phyloP scores from a whole-genome alignment of 1,140 invertebrate genomes.

The Periplaneta americana region DNA sequence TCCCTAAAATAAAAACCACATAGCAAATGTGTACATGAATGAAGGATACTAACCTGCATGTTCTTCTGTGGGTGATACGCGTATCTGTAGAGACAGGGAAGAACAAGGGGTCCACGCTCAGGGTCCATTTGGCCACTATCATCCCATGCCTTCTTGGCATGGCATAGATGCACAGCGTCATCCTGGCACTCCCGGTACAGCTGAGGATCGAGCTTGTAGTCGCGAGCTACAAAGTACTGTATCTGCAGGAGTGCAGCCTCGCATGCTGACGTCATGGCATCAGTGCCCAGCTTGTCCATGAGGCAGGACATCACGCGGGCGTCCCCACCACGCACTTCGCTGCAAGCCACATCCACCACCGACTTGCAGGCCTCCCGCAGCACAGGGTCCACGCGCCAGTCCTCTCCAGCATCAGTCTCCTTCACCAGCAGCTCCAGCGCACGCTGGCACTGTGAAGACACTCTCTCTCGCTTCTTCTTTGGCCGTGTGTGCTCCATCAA shows the following conservation, averaged over 20 bases:
- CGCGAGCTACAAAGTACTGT: constrained; percentile 93
- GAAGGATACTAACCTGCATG: constrained; percentile 44
- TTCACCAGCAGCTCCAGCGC: constrained; percentile 72
- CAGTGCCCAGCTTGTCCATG: constrained; percentile 83
- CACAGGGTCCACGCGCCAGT: constrained; percentile 89
- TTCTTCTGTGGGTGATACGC: constrained; percentile 68
- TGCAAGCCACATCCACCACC: constrained; percentile 69
- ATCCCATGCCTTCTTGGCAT: constrained; percentile 75
- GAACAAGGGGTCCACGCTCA: constrained; percentile 68
- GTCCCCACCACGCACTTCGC: constrained; percentile 38
- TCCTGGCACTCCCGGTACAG: constrained; percentile 82
- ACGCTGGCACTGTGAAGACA: constrained; percentile 61
- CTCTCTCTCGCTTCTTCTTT: constrained; percentile 48
- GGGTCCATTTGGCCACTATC: constrained; percentile 58
- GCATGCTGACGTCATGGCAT: constrained; percentile 82
- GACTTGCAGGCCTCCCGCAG: constrained; percentile 77
- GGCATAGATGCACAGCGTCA: constrained; percentile 79
- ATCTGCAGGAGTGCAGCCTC: constrained; percentile 90
- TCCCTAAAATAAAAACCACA: no score
- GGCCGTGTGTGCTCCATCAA: constrained; percentile 83
- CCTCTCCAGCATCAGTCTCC: constrained; percentile 77
- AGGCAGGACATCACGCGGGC: constrained; percentile 84
- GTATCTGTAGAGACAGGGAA: constrained; percentile 89
- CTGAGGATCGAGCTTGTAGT: constrained; percentile 88
- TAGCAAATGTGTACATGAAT: no score